These are phyloP conservation scores for Allolobophora icterica DNA, from an alignment of 2,888 invertebrate species.

Conservation along the genomic window DNA sequence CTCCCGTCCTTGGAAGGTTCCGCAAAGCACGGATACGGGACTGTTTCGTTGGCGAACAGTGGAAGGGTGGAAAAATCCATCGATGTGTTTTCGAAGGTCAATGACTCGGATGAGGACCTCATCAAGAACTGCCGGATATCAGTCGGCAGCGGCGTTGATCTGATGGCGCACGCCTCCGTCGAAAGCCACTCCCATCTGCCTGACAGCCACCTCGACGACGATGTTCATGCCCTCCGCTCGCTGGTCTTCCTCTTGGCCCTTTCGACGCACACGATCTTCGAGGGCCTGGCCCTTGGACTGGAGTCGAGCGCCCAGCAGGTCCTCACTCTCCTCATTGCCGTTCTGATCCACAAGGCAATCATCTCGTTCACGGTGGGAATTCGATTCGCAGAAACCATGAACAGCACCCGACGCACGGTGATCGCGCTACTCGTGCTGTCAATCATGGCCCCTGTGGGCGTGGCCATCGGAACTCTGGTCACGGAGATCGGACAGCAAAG, in stretches of 20 bases:
- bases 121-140: background rate
- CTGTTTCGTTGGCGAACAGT: background rate
- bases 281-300: constrained; percentile 68
- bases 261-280: constrained; percentile 67
- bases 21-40: constrained; percentile 1
- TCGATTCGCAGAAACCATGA: constrained; percentile 52
- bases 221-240: constrained; percentile 43
- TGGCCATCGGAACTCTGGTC: constrained; percentile 38
- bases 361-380: constrained; percentile 69
- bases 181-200: background rate
- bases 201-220: constrained; percentile 29
- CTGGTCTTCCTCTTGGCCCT: constrained; percentile 56
- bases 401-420: constrained; percentile 37
- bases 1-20: background rate
- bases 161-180: background rate
- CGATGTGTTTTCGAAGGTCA: background rate
- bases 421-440: constrained; percentile 59
- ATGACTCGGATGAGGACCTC: background rate
- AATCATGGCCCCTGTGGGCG: constrained; percentile 40
- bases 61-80: background rate
- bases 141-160: constrained; percentile 5
- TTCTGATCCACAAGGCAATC: constrained; percentile 68
- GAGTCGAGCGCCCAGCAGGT: constrained; percentile 51
- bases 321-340: constrained; percentile 63
- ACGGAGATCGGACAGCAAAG: background rate